Evolutionary conservation across 2,113 vertebrate genomes (phyloP).

Genomic region (Dromiciops gliroides): DNA sequence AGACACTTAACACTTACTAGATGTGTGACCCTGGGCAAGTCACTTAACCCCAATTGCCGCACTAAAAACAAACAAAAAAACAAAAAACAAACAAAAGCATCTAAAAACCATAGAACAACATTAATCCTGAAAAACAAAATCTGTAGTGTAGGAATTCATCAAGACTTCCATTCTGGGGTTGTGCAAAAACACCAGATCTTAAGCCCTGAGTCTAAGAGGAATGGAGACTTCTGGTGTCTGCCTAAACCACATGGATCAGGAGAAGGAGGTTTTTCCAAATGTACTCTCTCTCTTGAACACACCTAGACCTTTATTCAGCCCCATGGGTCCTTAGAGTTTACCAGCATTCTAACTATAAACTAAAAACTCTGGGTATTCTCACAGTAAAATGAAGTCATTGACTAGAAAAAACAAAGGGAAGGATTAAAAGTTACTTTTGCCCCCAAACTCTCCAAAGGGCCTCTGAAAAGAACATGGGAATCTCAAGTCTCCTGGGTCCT

Average conservation of each 20-base stretch:
- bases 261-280: background rate
- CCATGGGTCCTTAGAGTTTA: background rate
- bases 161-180: background rate
- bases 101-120: background rate
- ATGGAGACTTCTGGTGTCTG: background rate
- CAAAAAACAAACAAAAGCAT: too few relatives aligned
- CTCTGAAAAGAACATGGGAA: background rate
- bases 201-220: background rate
- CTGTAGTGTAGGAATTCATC: background rate
- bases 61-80: too few relatives aligned
- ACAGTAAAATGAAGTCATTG: background rate
- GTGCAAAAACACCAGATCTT: background rate
- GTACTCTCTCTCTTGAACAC: background rate
- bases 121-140: background rate
- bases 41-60: too few relatives aligned
- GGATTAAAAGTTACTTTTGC: background rate
- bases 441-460: background rate
- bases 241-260: background rate
- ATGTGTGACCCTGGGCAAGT: too few relatives aligned
- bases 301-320: background rate
- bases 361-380: background rate
- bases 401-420: slow-evolving; percentile 21
- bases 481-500: slow-evolving; percentile 6
- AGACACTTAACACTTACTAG: too few relatives aligned
- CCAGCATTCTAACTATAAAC: background rate